A percentile compares a stretch with the other conserved stretches of the same genome.
Evolutionary conservation across 2,888 invertebrate genomes (phyloP).

Genomic region (Tromatobia lineatoria): DNA sequence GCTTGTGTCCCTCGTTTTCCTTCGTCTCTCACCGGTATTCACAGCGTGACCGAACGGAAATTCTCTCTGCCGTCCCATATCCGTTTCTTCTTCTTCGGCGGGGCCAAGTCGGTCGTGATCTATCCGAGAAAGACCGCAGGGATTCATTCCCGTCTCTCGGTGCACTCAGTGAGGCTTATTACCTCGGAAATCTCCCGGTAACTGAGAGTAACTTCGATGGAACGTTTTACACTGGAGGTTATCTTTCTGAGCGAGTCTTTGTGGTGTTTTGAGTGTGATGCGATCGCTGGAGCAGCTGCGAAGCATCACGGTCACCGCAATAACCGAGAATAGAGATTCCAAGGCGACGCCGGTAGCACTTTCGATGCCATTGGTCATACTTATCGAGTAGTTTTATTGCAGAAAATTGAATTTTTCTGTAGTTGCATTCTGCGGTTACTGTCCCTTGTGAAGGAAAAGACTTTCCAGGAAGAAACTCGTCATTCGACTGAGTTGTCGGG

Average conservation of each 20-base stretch:
- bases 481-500: slow-evolving; percentile 31
- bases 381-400: neutral
- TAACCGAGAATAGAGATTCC: slow-evolving; percentile 65
- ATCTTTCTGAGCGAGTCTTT: neutral
- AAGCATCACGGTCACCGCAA: slow-evolving; percentile 54
- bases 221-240: slow-evolving; percentile 19
- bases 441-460: neutral
- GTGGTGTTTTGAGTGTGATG: slow-evolving; percentile 2
- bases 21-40: slow-evolving; percentile 56
- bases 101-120: slow-evolving; percentile 31
- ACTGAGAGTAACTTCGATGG: neutral
- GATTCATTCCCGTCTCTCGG: neutral
- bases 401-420: neutral
- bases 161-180: slow-evolving; percentile 5
- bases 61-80: slow-evolving; percentile 61
- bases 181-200: neutral
- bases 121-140: slow-evolving; percentile 17
- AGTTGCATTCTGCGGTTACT: neutral
- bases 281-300: slow-evolving; percentile 46
- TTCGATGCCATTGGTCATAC: slow-evolving; percentile 20
- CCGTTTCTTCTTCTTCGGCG: slow-evolving; percentile 49
- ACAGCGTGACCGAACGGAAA: slow-evolving; percentile 66
- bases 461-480: slow-evolving; percentile 6
- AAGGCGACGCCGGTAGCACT: slow-evolving; percentile 58
- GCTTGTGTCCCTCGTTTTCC: slow-evolving; percentile 45